Evolutionary conservation across 2,888 invertebrate species (phyloP), one percentile per base, ranked within the genome.

Genomic region (Magallana nippona): DNA sequence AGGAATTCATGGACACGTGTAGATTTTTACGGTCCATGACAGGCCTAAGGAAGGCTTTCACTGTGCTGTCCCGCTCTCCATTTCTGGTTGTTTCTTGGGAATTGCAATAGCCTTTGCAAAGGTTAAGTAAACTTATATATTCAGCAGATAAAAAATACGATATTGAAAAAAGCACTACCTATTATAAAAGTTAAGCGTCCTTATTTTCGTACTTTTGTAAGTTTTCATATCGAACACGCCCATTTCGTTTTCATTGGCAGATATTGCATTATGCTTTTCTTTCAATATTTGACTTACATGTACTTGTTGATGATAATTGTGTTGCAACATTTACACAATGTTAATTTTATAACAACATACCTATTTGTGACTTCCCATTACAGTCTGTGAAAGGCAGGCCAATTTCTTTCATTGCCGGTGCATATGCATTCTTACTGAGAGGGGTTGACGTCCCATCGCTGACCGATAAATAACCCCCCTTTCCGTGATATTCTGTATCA

Each of bases 331-430:
- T 17, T 58, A 10, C 17, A 82, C n/a, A 55, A 17, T 8, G 27
- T 22, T 3, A 17, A 15, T 5, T 77, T 77, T 77, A 8, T 5
- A 27, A 77, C 44, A 22, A 13, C 44, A 5, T 44, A 71, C 71
- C 32, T 55, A 82, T 85, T 55, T 81, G 88, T 60, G 89, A 85
- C 77, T 88, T 91, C 83, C 94, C 93, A 91, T 95, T 95, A 78
- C 95, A 91, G 89, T 95, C 94, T 77, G 94, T 89, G 57, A 94
- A 90, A 1, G 93, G 88, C 91, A 95, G 95, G 57, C 96, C 95
- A 90, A 96, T 93, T 93, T 96, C 95, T 90, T 94, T 92, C 15
- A 96, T 95, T 77, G 96, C 96, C 81, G 95, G 91, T 8, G 92
- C 81, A 84, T 93, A 90, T 32, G 89, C 88, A 27, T 71, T 71